Evolutionary conservation across 1,140 invertebrate genomes (phyloP), one percentile per base, ranked within the genome.

Genomic region (Drosophila miranda): DNA sequence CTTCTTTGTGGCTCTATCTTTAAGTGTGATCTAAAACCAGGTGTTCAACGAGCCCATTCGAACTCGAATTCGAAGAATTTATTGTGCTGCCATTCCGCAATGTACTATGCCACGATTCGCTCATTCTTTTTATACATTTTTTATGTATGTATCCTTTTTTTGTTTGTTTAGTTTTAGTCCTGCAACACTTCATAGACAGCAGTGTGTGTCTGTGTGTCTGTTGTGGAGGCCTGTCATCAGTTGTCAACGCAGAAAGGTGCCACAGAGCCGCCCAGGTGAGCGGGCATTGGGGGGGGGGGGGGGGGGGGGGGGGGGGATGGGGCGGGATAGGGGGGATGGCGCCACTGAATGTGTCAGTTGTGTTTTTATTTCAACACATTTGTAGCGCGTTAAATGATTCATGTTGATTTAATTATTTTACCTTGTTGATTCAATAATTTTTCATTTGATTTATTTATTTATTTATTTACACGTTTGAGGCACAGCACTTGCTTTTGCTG

Each of bases 321-420:
- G n/a, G n/a, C n/a, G n/a, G n/a, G n/a, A n/a, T n/a, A n/a, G 21
- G n/a, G 28, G 50, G 1, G 49, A 13, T 14, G 38, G 7, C 14
- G 26, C 11, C 43, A 34, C 13, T 54, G 26, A 14, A 55, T 44
- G 42, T 55, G 62, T 41, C 60, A 58, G 55, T 57, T 68, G 54
- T 55, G 61, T 76, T 84, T 84, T 84, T 81, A 60, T 87, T 64
- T 83, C 51, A 62, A 61, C 73, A 80, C 82, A 86, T 78, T 87
- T 87, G 82, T 49, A 78, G 66, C 82, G 66, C 82, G 78, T 87
- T 86, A 86, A 86, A 87, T 86, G 82, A 86, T 86, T 86, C 82
- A 86, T 87, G 82, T 86, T 86, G 82, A 86, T 86, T 86, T 86
- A 78, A 86, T 86, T 86, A 86, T 87, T 87, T 86, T 87, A 78